phyloP scores from a whole-genome alignment of 2,797 vertebrate genomes.

The Sebastes dallii region DNA sequence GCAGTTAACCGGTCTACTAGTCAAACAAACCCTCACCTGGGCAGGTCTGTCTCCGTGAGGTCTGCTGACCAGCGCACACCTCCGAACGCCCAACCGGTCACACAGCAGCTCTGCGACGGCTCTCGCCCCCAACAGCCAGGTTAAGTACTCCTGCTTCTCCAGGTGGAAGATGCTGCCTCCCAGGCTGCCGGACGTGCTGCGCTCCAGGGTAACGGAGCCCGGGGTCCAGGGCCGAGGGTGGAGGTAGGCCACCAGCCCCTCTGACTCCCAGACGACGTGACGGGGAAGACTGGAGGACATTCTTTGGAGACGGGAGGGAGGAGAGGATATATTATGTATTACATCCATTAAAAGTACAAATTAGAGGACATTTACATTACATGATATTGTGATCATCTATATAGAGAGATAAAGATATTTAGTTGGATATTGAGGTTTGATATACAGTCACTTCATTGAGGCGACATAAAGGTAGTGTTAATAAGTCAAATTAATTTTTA shows the following conservation, averaged over 20 bases:
- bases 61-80: slow-evolving; percentile 79
- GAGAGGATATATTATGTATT: background rate
- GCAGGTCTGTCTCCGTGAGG: slow-evolving; percentile 64
- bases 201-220: slow-evolving; percentile 74
- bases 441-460: no score
- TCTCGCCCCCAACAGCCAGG: slow-evolving; percentile 71
- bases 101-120: slow-evolving; percentile 72
- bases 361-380: background rate
- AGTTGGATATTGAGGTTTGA: no score
- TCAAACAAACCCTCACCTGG: slow-evolving; percentile 55
- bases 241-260: slow-evolving; percentile 76
- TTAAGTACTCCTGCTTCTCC: slow-evolving; percentile 63
- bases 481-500: no score
- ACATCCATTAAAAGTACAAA: background rate
- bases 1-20: no score
- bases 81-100: slow-evolving; percentile 66
- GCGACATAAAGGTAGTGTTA: no score
- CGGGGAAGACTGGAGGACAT: slow-evolving; percentile 43
- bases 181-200: background rate
- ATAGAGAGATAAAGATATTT: no score
- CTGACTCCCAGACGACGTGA: slow-evolving; percentile 77
- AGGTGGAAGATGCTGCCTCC: slow-evolving; percentile 76
- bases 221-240: slow-evolving; percentile 81
- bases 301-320: slow-evolving; percentile 39
- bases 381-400: background rate